phyloP scores from a whole-genome alignment of 2,797 vertebrate species.

The Parotocinclus haroldoi region DNA sequence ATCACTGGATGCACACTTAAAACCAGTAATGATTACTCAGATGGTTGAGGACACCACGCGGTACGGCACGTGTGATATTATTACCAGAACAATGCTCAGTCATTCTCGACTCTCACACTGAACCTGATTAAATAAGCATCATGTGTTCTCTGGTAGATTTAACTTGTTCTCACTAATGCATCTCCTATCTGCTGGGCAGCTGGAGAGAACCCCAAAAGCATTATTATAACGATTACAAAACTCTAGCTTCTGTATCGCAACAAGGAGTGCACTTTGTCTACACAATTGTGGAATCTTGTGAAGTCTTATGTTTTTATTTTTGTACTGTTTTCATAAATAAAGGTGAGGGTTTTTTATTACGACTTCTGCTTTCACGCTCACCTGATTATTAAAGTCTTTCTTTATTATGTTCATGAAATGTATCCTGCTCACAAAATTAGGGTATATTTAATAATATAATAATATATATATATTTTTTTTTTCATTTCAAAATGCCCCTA shows the following conservation, averaged over 20 bases:
- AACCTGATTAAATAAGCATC: not conserved
- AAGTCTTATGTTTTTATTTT: slow-evolving; percentile 73
- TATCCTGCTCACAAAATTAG: no score
- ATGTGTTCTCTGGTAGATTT: slow-evolving; percentile 6
- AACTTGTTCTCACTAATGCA: slow-evolving; percentile 23
- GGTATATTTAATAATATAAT: no score
- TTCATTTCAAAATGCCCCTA: no score
- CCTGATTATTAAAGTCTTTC: no score
- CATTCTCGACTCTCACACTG: no score
- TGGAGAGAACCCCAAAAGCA: slow-evolving; percentile 34
- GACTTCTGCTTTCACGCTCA: no score
- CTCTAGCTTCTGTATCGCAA: slow-evolving; percentile 27
- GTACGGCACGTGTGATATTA: no score
- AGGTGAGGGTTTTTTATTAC: slow-evolving; percentile 25
- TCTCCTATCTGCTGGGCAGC: slow-evolving; percentile 73
- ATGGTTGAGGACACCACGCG: no score
- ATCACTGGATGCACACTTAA: not conserved
- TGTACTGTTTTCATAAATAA: slow-evolving; percentile 77
- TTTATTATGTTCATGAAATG: no score
- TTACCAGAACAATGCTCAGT: no score
- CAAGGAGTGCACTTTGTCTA: slow-evolving; percentile 37
- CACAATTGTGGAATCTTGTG: slow-evolving; percentile 48
- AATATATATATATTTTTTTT: no score
- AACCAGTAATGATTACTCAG: no score
- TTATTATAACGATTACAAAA: slow-evolving; percentile 4